Percentiles rank a stretch among this genome's conserved stretches.
Conservation (phyloP, 1,140 invertebrate species). For the Pachyrhynchus sulphureomaculatus region DNA sequence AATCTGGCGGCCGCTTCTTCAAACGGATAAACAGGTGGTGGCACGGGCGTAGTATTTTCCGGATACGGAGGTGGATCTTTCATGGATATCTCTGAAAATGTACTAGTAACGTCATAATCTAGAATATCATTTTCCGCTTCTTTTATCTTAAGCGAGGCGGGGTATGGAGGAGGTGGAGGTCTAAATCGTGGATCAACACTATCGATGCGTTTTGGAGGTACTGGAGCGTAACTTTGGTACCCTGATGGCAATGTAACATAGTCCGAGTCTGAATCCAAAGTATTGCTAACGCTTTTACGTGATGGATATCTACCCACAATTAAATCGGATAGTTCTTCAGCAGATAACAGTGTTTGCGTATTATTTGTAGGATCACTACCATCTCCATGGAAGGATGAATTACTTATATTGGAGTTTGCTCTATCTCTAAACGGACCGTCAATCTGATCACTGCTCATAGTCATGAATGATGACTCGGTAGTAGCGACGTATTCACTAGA, state of each 20-base stretch:
- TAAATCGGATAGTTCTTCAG: conserved; percentile 76
- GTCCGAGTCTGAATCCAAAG: conserved; percentile 83
- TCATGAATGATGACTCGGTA: conserved; percentile 43
- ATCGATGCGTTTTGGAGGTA: conserved; percentile 65
- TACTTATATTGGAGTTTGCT: conserved; percentile 75
- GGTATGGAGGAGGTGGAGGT: conserved; percentile 55
- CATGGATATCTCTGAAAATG: conserved; percentile 38
- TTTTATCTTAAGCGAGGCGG: conserved; percentile 46
- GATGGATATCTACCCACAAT: conserved; percentile 80
- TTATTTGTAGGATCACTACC: conserved; percentile 80
- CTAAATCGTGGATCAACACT: conserved; percentile 50
- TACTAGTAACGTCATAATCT: conserved; percentile 34
- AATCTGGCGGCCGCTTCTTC: conserved; percentile 67
- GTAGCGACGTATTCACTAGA: conserved; percentile 47
- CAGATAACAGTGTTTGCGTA: conserved; percentile 71
- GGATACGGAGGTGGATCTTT: conserved; percentile 61
- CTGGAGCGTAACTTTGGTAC: conserved; percentile 62
- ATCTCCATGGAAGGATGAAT: conserved; percentile 78
- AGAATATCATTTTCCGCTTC: conserved; percentile 8
- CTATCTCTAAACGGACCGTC: conserved; percentile 61
- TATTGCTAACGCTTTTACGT: conserved; percentile 76
- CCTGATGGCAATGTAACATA: conserved; percentile 80
- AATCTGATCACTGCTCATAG: conserved; percentile 54
- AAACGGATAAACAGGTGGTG: conserved; percentile 44
- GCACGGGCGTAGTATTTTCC: conserved; percentile 52